A percentile compares a stretch with the other conserved stretches of the same genome.
Evolutionary conservation across 2,888 invertebrate genomes (phyloP).

Genomic region (Psylliodes chrysocephalus): DNA sequence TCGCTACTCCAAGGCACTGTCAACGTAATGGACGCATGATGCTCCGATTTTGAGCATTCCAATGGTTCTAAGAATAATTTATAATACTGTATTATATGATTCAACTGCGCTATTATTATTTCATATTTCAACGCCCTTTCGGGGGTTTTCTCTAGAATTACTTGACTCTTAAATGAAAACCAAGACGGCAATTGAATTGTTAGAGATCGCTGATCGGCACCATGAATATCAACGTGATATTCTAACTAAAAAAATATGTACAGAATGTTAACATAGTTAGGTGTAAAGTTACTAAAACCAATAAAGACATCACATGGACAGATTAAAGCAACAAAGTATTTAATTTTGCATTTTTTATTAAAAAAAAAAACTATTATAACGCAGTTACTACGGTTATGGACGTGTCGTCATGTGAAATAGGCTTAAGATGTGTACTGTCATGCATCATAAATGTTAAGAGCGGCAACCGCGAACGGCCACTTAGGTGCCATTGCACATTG

Average conservation of each 20-base stretch:
- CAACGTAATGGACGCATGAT: slow-evolving; percentile 71
- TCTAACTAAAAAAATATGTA: slow-evolving; percentile 66
- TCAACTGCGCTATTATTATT: slow-evolving; percentile 69
- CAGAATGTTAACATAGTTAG: no score
- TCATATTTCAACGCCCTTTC: slow-evolving; percentile 71
- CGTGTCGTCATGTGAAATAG: no score
- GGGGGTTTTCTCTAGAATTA: slow-evolving; percentile 68
- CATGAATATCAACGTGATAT: slow-evolving; percentile 74
- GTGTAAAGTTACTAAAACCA: no score
- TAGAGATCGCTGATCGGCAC: slow-evolving; percentile 61
- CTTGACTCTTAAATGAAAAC: slow-evolving; percentile 56
- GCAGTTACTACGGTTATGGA: no score
- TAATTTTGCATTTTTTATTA: no score
- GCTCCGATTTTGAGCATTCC: slow-evolving; percentile 62
- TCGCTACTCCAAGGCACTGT: slow-evolving; percentile 75
- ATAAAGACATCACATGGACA: no score
- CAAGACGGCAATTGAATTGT: slow-evolving; percentile 55
- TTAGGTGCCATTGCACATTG: no score
- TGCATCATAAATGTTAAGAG: no score
- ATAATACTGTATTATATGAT: slow-evolving; percentile 71
- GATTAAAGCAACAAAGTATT: no score
- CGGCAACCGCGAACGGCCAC: no score
- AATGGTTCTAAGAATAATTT: slow-evolving; percentile 70
- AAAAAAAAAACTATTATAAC: background rate
- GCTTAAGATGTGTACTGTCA: no score